Evolutionary conservation across 2,113 vertebrate species (phyloP).

Genomic region (Calonectris borealis): DNA sequence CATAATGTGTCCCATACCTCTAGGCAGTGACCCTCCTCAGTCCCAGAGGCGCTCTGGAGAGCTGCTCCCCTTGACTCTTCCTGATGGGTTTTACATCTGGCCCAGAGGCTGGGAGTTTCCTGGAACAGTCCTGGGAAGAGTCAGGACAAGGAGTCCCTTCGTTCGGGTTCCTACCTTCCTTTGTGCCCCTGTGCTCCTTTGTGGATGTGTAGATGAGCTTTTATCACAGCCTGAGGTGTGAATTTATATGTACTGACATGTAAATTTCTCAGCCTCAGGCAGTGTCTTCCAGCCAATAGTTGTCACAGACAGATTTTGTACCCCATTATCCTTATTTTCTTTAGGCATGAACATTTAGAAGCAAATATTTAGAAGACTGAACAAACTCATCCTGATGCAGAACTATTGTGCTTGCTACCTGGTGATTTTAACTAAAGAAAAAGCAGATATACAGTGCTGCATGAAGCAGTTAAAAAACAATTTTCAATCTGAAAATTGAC

Average conservation of each 20-base stretch:
- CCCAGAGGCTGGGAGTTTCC: neutral
- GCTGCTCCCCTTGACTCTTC: neutral
- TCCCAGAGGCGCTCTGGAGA: neutral
- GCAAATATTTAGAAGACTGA: neutral
- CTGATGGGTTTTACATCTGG: neutral
- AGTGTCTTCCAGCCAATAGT: neutral
- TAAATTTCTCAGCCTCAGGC: neutral
- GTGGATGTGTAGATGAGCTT: neutral
- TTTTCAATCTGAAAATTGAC: neutral
- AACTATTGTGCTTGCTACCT: neutral
- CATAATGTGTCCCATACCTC: neutral
- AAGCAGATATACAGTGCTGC: neutral
- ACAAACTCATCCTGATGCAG: neutral
- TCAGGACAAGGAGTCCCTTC: neutral
- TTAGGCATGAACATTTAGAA: neutral
- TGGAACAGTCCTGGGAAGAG: neutral
- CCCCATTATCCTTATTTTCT: neutral
- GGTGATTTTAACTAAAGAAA: neutral
- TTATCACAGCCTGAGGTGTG: neutral
- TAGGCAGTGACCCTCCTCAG: neutral
- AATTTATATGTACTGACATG: fast-evolving
- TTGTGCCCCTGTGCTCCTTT: neutral
- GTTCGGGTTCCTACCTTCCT: neutral
- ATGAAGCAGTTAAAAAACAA: neutral
- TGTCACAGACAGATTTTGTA: neutral